These are phyloP conservation scores for Suricata suricatta DNA, from an alignment of 2,113 vertebrate species.

Conservation along the genomic window DNA sequence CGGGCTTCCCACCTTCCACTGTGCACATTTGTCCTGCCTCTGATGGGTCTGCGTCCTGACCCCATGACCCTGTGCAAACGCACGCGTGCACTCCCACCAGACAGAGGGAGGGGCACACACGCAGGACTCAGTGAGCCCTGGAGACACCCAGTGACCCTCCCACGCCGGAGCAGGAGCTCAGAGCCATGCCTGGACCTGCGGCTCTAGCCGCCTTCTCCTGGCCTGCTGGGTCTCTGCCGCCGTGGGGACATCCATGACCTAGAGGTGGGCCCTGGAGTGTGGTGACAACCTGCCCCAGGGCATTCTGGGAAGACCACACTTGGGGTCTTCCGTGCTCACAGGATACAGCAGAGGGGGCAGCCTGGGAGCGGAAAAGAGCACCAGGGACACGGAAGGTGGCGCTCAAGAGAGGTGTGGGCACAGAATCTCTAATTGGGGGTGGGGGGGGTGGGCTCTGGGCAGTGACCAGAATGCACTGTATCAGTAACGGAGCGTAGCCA, in stretches of 20 bases:
- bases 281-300: background rate
- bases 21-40: accelerated
- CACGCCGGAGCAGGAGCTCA: background rate
- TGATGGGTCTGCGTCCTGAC: background rate
- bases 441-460: accelerated
- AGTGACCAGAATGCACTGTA: accelerated
- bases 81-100: accelerated
- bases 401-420: background rate
- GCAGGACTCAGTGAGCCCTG: accelerated
- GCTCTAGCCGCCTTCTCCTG: background rate
- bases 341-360: background rate
- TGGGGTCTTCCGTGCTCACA: background rate
- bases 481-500: accelerated
- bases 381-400: background rate
- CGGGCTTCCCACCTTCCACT: too few relatives aligned
- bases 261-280: background rate
- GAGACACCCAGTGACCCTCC: too few relatives aligned
- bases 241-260: background rate
- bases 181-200: background rate
- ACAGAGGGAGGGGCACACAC: accelerated
- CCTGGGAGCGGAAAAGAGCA: background rate
- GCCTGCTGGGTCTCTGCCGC: background rate
- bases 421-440: too few relatives aligned
- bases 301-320: background rate
- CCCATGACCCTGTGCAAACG: background rate